These are phyloP conservation scores for Henicopernis longicauda DNA, from an alignment of 2,113 vertebrate genomes.

Conservation along the genomic window DNA sequence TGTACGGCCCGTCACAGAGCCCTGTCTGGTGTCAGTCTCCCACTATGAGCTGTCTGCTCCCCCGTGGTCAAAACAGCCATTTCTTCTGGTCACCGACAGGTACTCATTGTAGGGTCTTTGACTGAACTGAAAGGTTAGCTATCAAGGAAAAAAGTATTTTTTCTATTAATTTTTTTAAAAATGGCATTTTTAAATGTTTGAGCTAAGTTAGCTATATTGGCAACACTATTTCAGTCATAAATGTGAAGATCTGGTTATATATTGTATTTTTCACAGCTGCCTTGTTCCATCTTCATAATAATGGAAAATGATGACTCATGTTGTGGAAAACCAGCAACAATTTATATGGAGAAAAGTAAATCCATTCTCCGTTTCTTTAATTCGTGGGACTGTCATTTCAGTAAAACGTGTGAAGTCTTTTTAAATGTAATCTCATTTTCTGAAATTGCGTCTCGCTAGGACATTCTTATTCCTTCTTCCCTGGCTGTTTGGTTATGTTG, in stretches of 20 bases:
- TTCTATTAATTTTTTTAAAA: neutral
- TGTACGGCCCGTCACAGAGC: accelerated
- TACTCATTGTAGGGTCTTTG: accelerated
- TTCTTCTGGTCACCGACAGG: neutral
- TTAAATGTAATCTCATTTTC: neutral
- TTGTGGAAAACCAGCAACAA: neutral
- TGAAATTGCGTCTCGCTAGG: neutral
- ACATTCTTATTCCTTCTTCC: neutral
- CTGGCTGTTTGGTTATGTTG: neutral
- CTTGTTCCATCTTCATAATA: neutral
- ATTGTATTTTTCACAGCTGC: neutral
- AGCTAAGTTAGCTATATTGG: neutral
- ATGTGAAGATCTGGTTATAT: neutral
- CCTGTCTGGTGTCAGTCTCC: accelerated
- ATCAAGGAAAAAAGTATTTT: neutral
- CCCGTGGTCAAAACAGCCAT: accelerated
- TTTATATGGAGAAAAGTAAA: neutral
- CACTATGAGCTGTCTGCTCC: accelerated
- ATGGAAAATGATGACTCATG: neutral
- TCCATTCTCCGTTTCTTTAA: neutral
- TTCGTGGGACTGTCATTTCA: neutral
- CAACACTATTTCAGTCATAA: neutral
- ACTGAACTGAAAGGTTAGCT: no score
- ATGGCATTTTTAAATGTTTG: neutral
- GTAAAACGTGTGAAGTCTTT: neutral